Base-by-base conservation (phyloP, 30 jellyfish, hydroid and myxozoan species). In the Cassiopea andromeda region DNA sequence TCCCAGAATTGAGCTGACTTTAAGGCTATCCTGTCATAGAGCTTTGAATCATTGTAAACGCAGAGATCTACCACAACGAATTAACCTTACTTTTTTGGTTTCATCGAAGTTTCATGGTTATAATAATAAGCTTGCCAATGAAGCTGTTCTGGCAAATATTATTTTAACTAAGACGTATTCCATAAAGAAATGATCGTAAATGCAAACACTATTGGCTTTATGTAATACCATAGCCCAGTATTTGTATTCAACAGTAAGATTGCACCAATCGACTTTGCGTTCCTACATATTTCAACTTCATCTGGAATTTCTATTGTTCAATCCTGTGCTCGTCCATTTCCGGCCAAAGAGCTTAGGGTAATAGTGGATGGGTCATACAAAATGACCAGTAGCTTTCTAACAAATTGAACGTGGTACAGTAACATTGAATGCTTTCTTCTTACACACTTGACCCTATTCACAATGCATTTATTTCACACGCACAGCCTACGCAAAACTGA, bases 61-160 rank as follows among this genome's bases (percentile, higher is more conserved):
- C 15, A 47, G 86, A 47, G 75, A 48, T 58, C 50, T 48, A 77
- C 86, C 86, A 77, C 86, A 77, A 15, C 13, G 86, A 2, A 60
- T 77, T 77, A 77, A 77, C 86, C 86, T 77, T 77, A 69, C 86
- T n/a, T 77, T 77, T 77, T 77, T 77, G 86, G 86, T 77, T 77
- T 77, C 75, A 50, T 77, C 74, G 75, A 77, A 77, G 86, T 77
- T 77, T 77, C 86, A 77, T 48, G 59, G 86, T 47, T 77, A 60
- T 47, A 77, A 77, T 74, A 46, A 60, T 77, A 60, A 70, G 79
- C 49, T 19, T 70, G 79, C 58, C 79, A 70, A 70, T 70, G 79
- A 15, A 77, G 45, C 75, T 77, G 57, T 77, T 58, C 86, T 77
- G 50, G 74, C 86, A 77, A 77, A 77, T 77, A 49, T 77, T 77